Percentiles rank a stretch among this genome's conserved stretches.
phyloP scores from a whole-genome alignment of 2,113 vertebrate genomes.

The Cnemophilus loriae region DNA sequence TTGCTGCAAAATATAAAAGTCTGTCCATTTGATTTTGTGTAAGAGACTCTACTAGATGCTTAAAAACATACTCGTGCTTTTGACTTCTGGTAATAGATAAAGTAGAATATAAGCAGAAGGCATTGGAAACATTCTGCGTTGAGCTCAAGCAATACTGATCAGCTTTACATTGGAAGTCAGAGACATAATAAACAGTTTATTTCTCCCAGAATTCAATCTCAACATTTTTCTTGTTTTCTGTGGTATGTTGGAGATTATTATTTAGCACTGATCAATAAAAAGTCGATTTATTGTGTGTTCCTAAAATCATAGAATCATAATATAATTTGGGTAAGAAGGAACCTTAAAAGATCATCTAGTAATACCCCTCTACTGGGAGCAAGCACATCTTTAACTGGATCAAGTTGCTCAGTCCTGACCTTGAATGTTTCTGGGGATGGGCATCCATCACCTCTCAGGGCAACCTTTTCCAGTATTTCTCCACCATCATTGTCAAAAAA shows the following conservation, averaged over 20 bases:
- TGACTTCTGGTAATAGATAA: not conserved
- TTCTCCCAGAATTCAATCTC: not conserved
- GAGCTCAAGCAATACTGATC: not conserved
- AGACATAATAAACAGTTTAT: not conserved
- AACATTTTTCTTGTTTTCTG: not conserved
- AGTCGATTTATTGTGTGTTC: not conserved
- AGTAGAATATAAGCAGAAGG: not conserved
- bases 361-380: not conserved
- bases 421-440: not conserved
- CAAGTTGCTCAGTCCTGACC: not conserved
- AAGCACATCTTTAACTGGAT: not conserved
- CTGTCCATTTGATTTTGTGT: not conserved
- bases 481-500: not conserved
- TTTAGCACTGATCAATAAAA: not conserved
- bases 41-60: not conserved
- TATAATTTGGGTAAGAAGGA: not conserved
- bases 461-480: not conserved
- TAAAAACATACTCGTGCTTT: not conserved
- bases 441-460: not conserved
- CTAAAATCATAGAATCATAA: not conserved
- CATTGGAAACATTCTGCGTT: not conserved
- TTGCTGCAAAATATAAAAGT: not conserved
- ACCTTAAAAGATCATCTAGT: not conserved
- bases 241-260: not conserved
- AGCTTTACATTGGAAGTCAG: fast-evolving